A percentile compares a stretch with the other conserved stretches of the same genome.
These are phyloP conservation scores for Strix occidentalis DNA, from an alignment of 2,797 vertebrate species.

Conservation along the genomic window DNA sequence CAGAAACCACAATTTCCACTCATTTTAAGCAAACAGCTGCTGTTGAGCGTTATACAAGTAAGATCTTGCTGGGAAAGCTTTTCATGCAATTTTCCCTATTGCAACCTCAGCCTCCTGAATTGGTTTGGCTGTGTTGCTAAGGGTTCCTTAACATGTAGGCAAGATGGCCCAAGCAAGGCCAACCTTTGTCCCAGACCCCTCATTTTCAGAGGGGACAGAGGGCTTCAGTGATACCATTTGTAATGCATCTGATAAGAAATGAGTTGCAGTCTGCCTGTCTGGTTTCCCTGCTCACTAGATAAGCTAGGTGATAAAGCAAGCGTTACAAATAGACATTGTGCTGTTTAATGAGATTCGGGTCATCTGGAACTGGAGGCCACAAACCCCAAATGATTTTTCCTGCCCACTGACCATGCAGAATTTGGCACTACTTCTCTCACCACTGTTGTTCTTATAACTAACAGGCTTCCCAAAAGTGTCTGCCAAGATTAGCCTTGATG, in stretches of 20 bases:
- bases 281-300: fast-evolving
- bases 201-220: neutral
- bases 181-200: neutral
- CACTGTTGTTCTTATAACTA: neutral
- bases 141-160: neutral
- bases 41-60: neutral
- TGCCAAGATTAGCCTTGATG: constrained; percentile 19
- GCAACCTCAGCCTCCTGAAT: neutral
- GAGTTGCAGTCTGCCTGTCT: neutral
- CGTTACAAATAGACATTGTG: neutral
- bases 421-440: neutral
- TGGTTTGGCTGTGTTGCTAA: neutral
- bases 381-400: neutral
- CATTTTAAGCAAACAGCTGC: neutral
- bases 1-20: neutral
- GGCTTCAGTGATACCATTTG: neutral
- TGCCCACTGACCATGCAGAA: neutral
- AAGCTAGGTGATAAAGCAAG: neutral
- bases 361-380: neutral
- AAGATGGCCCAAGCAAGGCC: neutral
- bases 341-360: neutral
- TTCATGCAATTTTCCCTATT: neutral
- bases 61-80: neutral
- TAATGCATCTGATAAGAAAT: neutral
- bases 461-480: neutral